Conservation (phyloP, 2,888 invertebrate species). For the Drosophila histrio region DNA sequence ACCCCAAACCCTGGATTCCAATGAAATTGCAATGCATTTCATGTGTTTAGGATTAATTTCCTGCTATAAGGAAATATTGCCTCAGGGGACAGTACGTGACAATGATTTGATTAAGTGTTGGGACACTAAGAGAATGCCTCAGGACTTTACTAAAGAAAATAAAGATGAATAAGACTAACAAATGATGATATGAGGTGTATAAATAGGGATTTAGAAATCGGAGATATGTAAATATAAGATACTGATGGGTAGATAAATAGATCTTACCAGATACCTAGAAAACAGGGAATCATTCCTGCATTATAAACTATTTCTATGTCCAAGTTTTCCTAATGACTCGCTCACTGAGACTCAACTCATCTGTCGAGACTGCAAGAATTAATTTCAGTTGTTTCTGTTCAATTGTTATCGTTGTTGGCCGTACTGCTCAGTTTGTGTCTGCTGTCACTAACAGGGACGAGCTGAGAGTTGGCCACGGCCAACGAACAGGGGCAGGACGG, state of each 20-base stretch:
- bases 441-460: constrained; percentile 55
- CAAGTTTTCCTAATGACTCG: constrained; percentile 24
- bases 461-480: constrained; percentile 36
- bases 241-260: too few species aligned
- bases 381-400: constrained; percentile 58
- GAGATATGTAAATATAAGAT: too few species aligned
- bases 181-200: neutral
- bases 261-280: too few species aligned
- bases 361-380: constrained; percentile 49
- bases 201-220: too few species aligned
- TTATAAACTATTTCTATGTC: neutral
- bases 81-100: constrained; percentile 65
- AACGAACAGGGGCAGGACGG: constrained; percentile 1
- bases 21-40: constrained; percentile 52
- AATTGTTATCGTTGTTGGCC: constrained; percentile 45
- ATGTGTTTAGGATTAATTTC: constrained; percentile 75
- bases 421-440: constrained; percentile 37
- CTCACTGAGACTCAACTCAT: constrained; percentile 42
- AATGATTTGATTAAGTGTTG: constrained; percentile 72
- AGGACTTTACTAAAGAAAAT: neutral
- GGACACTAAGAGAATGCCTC: neutral
- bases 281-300: neutral
- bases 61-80: constrained; percentile 59
- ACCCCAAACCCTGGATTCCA: constrained; percentile 4
- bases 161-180: neutral